Conservation (phyloP, 2,888 invertebrate genomes). For the Limnephilus auricula region DNA sequence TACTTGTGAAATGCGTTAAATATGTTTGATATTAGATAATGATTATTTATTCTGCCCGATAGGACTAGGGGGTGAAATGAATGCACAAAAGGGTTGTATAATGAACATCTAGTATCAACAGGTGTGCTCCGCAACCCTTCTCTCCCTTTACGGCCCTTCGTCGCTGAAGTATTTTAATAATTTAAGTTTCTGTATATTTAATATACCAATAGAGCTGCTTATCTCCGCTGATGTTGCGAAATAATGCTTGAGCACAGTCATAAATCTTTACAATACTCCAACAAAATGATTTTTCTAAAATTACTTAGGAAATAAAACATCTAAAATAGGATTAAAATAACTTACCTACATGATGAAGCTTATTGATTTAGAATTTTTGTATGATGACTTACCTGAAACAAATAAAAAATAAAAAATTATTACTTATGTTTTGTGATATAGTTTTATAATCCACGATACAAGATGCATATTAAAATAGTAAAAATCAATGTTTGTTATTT, state of each 20-base stretch:
- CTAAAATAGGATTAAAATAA: not conserved
- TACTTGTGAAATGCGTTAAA: too few species aligned
- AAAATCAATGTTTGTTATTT: too few species aligned
- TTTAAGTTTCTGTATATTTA: not conserved
- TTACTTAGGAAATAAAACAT: not conserved
- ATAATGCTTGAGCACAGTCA: not conserved
- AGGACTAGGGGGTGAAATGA: constrained; percentile 3
- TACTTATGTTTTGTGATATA: not conserved
- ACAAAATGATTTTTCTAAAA: not conserved
- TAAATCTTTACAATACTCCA: not conserved
- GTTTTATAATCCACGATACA: too few species aligned
- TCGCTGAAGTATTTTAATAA: not conserved
- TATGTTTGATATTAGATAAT: not conserved
- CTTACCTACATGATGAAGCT: not conserved
- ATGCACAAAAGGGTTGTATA: constrained; percentile 3
- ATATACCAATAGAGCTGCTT: not conserved
- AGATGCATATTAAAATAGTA: too few species aligned
- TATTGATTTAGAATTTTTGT: not conserved
- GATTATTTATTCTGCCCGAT: not conserved
- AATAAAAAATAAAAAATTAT: not conserved
- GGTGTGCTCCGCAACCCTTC: constrained; percentile 38
- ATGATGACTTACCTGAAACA: not conserved
- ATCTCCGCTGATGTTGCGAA: too few species aligned
- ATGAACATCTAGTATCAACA: constrained; percentile 55
- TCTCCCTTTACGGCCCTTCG: not conserved